phyloP scores from a whole-genome alignment of 1,140 invertebrate species.

The Drosophila fuyamai region DNA sequence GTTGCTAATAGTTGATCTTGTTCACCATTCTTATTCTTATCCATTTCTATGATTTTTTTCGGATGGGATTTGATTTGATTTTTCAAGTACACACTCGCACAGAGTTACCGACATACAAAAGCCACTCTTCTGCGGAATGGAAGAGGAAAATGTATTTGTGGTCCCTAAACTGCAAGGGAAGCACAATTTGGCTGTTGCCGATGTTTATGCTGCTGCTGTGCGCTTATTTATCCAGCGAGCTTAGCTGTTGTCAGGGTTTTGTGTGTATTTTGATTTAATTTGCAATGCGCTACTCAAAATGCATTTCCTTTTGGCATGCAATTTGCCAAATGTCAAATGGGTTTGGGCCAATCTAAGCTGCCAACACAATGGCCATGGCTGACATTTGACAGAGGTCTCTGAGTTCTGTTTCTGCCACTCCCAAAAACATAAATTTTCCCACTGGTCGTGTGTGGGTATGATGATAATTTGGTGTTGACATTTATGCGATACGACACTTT shows the following conservation, averaged over 20 bases:
- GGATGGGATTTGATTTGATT: slow-evolving; percentile 69
- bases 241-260: slow-evolving; percentile 54
- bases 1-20: slow-evolving; percentile 63
- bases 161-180: slow-evolving; percentile 23
- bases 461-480: slow-evolving; percentile 75
- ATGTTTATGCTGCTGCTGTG: slow-evolving; percentile 16
- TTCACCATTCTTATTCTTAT: slow-evolving; percentile 37
- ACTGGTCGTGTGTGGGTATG: slow-evolving; percentile 14
- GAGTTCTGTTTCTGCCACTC: slow-evolving; percentile 10
- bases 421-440: slow-evolving; percentile 57
- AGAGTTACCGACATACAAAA: slow-evolving; percentile 28
- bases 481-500: slow-evolving; percentile 69
- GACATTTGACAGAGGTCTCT: slow-evolving; percentile 60
- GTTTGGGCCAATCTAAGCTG: slow-evolving; percentile 52
- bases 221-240: slow-evolving; percentile 52
- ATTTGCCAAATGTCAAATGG: slow-evolving; percentile 56
- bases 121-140: slow-evolving; percentile 33
- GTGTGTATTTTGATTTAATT: slow-evolving; percentile 78
- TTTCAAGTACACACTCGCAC: slow-evolving; percentile 35
- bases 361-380: slow-evolving; percentile 65
- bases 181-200: slow-evolving; percentile 18
- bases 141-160: slow-evolving; percentile 59
- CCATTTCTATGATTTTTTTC: slow-evolving; percentile 6
- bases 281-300: slow-evolving; percentile 54
- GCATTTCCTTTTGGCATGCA: slow-evolving; percentile 54